A percentile compares a stretch with the other conserved stretches of the same genome.
Conservation (phyloP, 2,113 vertebrate species). For the Nansenia antarctica region DNA sequence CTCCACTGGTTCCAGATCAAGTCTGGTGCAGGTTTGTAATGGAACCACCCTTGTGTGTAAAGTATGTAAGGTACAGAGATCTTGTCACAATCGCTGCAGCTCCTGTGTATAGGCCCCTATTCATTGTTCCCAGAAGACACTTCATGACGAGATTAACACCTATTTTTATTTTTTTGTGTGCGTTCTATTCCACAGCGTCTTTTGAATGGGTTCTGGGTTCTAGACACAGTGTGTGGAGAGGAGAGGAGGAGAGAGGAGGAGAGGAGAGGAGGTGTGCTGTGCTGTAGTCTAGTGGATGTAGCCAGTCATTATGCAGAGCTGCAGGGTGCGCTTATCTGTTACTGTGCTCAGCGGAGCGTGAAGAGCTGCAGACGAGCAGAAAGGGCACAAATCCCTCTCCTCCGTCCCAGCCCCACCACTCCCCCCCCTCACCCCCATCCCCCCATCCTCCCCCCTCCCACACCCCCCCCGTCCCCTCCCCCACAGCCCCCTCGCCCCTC, state of each 20-base stretch:
- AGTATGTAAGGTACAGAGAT: background rate
- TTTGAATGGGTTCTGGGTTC: background rate
- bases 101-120: background rate
- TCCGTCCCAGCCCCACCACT: constrained; percentile 25
- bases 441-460: constrained; percentile 24
- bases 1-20: background rate
- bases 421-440: constrained; percentile 33
- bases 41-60: background rate
- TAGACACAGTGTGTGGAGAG: constrained; percentile 18
- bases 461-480: constrained; percentile 64
- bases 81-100: background rate
- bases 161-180: background rate
- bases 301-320: constrained; percentile 81
- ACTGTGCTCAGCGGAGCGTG: constrained; percentile 81
- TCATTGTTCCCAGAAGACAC: background rate
- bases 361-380: constrained; percentile 82
- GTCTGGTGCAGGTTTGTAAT: background rate
- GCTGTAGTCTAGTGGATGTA: constrained; percentile 71
- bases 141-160: background rate
- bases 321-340: constrained; percentile 84
- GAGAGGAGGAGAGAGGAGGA: constrained; percentile 25
- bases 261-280: constrained; percentile 40
- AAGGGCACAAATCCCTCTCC: constrained; percentile 72
- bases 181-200: background rate
- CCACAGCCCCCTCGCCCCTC: constrained; percentile 53